Percentiles rank a stretch among this genome's conserved stretches.
Evolutionary conservation across 1,140 invertebrate genomes (phyloP).

Genomic region (Anoplolepis gracilipes): DNA sequence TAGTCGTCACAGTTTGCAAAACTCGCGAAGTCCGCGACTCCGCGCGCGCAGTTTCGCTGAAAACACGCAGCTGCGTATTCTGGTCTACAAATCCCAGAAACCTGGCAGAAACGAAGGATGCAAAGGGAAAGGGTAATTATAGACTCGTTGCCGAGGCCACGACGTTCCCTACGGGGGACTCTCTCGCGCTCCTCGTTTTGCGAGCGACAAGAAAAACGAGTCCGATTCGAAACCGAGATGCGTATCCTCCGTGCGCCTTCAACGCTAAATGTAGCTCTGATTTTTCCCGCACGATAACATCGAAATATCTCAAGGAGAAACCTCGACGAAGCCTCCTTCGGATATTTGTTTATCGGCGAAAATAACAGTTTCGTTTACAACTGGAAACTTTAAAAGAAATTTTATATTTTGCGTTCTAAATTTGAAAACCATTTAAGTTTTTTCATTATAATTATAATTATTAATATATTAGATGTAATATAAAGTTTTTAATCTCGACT

Average conservation of each 20-base stretch:
- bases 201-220: slow-evolving; percentile 61
- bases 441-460: neutral
- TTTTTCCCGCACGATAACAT: neutral
- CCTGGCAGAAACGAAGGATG: slow-evolving; percentile 57
- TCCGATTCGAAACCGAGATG: slow-evolving; percentile 63
- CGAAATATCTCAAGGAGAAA: slow-evolving; percentile 14
- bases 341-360: neutral
- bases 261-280: slow-evolving; percentile 46
- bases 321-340: neutral
- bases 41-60: slow-evolving; percentile 42
- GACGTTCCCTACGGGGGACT: slow-evolving; percentile 45
- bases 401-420: neutral
- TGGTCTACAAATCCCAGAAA: slow-evolving; percentile 64
- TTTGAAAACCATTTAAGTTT: neutral
- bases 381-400: neutral
- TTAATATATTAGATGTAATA: too few relatives aligned
- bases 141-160: slow-evolving; percentile 73
- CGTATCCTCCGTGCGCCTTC: slow-evolving; percentile 24
- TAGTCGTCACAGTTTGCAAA: neutral
- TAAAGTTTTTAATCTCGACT: too few relatives aligned
- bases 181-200: slow-evolving; percentile 45
- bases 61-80: slow-evolving; percentile 49
- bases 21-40: slow-evolving; percentile 31
- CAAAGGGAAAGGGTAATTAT: slow-evolving; percentile 75
- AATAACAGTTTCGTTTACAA: neutral